Conservation (phyloP, 1,140 invertebrate genomes). For the Cydia fagiglandana region DNA sequence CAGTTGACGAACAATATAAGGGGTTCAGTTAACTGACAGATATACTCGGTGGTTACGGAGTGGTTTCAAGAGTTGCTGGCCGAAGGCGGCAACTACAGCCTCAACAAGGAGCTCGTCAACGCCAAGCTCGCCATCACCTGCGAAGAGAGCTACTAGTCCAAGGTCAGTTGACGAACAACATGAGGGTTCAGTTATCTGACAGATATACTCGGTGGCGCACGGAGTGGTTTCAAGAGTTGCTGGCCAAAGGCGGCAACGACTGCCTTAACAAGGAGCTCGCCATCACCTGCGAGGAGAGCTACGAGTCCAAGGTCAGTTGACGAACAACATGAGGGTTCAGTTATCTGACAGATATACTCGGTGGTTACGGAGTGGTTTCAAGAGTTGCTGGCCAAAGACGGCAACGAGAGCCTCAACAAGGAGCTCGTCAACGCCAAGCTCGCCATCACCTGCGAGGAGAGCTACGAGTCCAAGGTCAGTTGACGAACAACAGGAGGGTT, state of each 20-base stretch:
- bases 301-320: conserved; percentile 86
- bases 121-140: conserved; percentile 81
- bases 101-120: conserved; percentile 83
- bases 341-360: conserved; percentile 85
- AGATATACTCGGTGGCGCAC: conserved; percentile 86
- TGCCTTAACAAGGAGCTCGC: conserved; percentile 83
- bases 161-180: conserved; percentile 74
- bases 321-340: background rate
- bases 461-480: conserved; percentile 85
- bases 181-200: background rate
- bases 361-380: conserved; percentile 86
- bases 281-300: conserved; percentile 85
- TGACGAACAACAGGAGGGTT: background rate
- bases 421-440: conserved; percentile 81
- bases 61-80: conserved; percentile 83
- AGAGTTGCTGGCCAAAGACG: conserved; percentile 75
- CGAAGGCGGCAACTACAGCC: conserved; percentile 59
- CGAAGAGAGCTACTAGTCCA: conserved; percentile 88
- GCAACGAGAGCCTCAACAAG: conserved; percentile 80
- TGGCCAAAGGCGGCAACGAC: conserved; percentile 57
- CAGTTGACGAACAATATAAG: conserved; percentile 21
- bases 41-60: conserved; percentile 88
- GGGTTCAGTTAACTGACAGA: background rate
- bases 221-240: conserved; percentile 84
- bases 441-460: conserved; percentile 85